Evolutionary conservation across 1,140 invertebrate species (phyloP), one percentile per base, ranked within the genome.

Genomic region (Achroia grisella): DNA sequence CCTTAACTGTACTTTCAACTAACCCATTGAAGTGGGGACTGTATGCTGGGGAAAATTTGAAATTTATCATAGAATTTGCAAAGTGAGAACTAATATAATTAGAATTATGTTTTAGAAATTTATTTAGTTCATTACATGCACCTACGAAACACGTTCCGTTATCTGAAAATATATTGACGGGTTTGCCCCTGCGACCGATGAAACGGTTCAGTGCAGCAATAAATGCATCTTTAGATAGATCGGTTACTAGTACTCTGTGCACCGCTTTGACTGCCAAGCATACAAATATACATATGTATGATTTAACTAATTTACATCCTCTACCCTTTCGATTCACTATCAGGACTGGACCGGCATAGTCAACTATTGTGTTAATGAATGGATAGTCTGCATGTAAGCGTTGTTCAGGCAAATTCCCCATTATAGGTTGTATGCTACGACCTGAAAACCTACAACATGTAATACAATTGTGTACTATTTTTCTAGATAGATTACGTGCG

Each of bases 31-130:
- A 67, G 46, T 82, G 66, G 1, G 71, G 62, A 12, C 52, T 60
- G 39, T 46, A 32, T 6, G 74, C 73, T 1, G 76, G 70, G 30
- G 65, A 73, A 50, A 86, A 84, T 37, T 76, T 44, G 63, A 72
- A 86, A 2, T 54, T 34, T 11, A 55, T 52, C 0, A 32, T 40
- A 8, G 52, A 48, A 28, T 43, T 42, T 4, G 45, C 52, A 1
- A 47, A 4, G 10, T 4, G 27, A 5, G 43, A 52, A 29, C 48
- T 17, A n/a, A 60, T 11, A n/a, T 35, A 52, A 35, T 27, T 63
- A 27, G 40, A 44, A 32, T 13, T n/a, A 31, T 39, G 10, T 10
- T 60, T 47, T 58, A 76, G 5, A 39, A 46, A n/a, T 10, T 13
- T 39, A 10, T 5, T 29, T 14, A 39, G 33, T n/a, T 46, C 17